Evolutionary conservation across 2,113 vertebrate species (phyloP), one percentile per base, ranked within the genome.

Genomic region (Gavia stellata): DNA sequence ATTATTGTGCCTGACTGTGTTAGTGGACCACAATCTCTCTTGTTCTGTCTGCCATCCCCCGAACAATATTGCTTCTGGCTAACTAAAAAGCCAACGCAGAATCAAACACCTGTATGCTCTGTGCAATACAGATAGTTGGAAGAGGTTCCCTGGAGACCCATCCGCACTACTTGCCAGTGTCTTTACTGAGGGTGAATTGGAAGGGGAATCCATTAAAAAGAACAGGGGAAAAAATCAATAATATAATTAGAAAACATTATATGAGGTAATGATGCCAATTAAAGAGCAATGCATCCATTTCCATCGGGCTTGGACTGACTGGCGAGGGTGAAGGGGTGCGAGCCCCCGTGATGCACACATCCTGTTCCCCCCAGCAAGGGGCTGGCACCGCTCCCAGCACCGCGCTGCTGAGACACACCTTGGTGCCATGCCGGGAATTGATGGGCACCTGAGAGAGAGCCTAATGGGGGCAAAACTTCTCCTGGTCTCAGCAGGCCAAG

Each of bases 181-280:
- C 95, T 97, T 97, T 94, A 82, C 92, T 52, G 79, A 75, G 94
- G 96, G 88, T 83, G 94, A 83, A 67, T 73, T 96, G 94, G 95
- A 96, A 97, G 94, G 81, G 55, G 62, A 94, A 94, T 96, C 97
- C 98, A 98, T 98, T 98, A 98, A 95, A 97, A 95, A 93, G 63
- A 90, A 78, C 2, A 10, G 6, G 1, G 0, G 0, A 19, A 53
- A 67, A 95, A 98, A 98, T 98, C 98, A 98, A 98, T 98, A 97
- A 70, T 72, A 96, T 97, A 97, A 98, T 98, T 98, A 97, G 97
- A 90, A 96, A 94, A 90, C 96, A 96, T 97, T 98, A 96, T 88
- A 93, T 97, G 97, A 96, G 68, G 34, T 93, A 95, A 97, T 88
- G 94, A 97, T 81, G 77, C 93, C 97, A 97, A 97, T 97, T 94